A percentile compares a stretch with the other conserved stretches of the same genome.
phyloP scores from a whole-genome alignment of 2,113 vertebrate species.

The Brachypodius melanocephalos region DNA sequence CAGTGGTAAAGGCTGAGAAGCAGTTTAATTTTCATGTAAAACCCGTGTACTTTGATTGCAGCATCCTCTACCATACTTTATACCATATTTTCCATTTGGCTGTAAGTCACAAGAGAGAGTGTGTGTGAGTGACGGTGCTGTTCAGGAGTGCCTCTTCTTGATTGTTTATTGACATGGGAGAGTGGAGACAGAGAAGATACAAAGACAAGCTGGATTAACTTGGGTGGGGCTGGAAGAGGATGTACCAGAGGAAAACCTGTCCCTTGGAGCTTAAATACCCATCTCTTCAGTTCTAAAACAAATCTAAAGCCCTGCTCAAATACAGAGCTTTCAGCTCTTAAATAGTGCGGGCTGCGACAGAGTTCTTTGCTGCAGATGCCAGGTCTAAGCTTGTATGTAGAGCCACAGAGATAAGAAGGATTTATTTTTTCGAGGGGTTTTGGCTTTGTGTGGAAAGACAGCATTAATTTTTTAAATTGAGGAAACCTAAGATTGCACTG shows the following conservation, averaged over 20 bases:
- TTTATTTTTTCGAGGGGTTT: background rate
- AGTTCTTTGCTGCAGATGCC: background rate
- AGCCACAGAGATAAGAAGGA: background rate
- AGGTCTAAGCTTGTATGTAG: background rate
- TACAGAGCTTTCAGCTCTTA: background rate
- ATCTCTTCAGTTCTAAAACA: background rate
- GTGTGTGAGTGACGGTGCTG: background rate
- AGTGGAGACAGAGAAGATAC: background rate
- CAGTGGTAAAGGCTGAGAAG: background rate
- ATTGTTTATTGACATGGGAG: background rate
- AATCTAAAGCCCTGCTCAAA: background rate
- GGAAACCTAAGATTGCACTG: background rate
- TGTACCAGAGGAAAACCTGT: background rate
- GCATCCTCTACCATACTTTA: background rate
- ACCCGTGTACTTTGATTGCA: background rate
- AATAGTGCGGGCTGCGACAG: background rate
- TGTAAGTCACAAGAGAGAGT: accelerated
- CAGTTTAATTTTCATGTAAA: background rate
- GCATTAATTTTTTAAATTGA: background rate
- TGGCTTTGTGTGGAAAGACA: background rate
- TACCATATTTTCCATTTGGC: background rate
- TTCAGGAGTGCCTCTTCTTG: background rate
- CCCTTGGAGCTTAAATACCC: background rate
- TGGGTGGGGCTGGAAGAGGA: background rate
- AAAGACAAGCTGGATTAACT: background rate